Base-by-base conservation (phyloP, 2,797 vertebrate species). In the Ataeniobius toweri region DNA sequence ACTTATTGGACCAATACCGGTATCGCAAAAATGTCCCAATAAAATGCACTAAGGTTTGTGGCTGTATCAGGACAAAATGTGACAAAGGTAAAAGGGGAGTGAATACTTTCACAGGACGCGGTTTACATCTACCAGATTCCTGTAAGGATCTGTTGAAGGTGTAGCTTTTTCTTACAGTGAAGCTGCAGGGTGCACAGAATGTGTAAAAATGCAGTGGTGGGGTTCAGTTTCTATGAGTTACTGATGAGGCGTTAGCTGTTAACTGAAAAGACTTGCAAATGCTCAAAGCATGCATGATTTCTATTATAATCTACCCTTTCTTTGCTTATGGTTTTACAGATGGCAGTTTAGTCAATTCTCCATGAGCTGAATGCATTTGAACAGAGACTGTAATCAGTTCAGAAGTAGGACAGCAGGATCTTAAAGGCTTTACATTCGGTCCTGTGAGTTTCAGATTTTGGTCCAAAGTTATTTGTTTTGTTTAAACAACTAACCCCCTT, bases 241-340 rank as follows among this genome's bases (percentile, higher is more conserved):
- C 10, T 26, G 48, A 67, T 41, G 5, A 85, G 69, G 74, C 72
- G 53, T 41, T 89, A 91, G 89, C 77, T 93, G 94, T 95, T 95
- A 95, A 96, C 94, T 96, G 95, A 95, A 96, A 96, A 95, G 95
- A 96, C 95, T 95, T 96, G 95, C 95, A 96, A 96, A 96, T 93
- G 95, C 95, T 96, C 94, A 85, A 82, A 92, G 92, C 92, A 93
- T 95, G 95, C 95, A 95, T 96, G 94, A 93, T 88, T 69, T 93
- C 88, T 91, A 91, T 87, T 84, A 94, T 86, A 90, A 94, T 92
- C 92, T 91, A 83, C 94, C 94, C 91, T 89, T 83, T 90, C 92
- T 94, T 90, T 94, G 92, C 93, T 91, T 91, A 88, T 83, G 89
- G 80, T 86, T 82, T 79, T 82, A 71, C 1, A 74, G 74, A 79